These are phyloP conservation scores for Lasioglossum albipes DNA, from an alignment of 1,140 invertebrate species.

Conservation along the genomic window DNA sequence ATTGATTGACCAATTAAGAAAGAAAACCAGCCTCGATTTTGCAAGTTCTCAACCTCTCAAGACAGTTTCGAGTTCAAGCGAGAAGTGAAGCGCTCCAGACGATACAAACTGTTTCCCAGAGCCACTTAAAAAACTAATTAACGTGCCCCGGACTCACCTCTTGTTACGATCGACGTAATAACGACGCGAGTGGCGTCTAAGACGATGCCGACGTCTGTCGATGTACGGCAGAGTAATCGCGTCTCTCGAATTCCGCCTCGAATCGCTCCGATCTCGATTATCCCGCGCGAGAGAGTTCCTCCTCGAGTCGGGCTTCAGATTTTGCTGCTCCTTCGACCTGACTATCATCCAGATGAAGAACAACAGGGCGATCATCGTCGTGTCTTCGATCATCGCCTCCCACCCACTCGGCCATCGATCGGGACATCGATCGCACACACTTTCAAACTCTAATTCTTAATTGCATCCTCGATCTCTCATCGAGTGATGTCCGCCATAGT, in stretches of 20 bases:
- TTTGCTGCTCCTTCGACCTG: slow-evolving; percentile 37
- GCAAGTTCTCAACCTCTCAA: too few species aligned
- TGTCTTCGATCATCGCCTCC: slow-evolving; percentile 40
- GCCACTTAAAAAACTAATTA: slow-evolving; percentile 7
- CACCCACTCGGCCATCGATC: slow-evolving; percentile 4
- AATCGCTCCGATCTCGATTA: slow-evolving; percentile 51
- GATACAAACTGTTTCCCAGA: background rate
- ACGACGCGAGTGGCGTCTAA: slow-evolving; percentile 70
- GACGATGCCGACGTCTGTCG: slow-evolving; percentile 66
- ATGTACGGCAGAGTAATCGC: slow-evolving; percentile 50
- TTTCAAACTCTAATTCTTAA: background rate
- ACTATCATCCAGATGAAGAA: slow-evolving; percentile 70
- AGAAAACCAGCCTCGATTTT: too few species aligned
- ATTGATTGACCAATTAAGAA: too few species aligned
- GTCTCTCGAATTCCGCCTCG: slow-evolving; percentile 69
- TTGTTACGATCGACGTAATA: slow-evolving; percentile 72
- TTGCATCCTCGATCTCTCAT: background rate
- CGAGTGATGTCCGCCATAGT: background rate
- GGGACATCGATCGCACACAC: slow-evolving; percentile 8
- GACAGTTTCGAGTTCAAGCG: too few species aligned
- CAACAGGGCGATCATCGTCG: slow-evolving; percentile 69
- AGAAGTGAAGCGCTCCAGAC: too few species aligned
- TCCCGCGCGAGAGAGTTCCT: slow-evolving; percentile 37
- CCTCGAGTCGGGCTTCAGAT: slow-evolving; percentile 35
- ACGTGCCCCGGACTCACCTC: slow-evolving; percentile 66